Base-by-base conservation (phyloP, 1,140 invertebrate species). In the Leptoteleia sp. region DNA sequence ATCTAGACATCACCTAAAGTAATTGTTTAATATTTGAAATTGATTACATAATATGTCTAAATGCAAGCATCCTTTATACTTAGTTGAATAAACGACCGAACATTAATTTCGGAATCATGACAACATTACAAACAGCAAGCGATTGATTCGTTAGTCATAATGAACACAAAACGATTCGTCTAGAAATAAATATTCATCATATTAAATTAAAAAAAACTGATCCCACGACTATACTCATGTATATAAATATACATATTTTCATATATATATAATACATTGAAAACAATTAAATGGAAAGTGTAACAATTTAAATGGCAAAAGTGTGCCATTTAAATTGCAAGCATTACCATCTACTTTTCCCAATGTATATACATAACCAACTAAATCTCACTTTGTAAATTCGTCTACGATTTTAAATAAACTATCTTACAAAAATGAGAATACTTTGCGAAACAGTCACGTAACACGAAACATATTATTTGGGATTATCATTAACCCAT, bases 61-160 rank as follows among this genome's bases (percentile, higher is more conserved):
- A 67, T 55, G 48, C 62, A 54, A 22, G 38, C 47, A 65, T 33
- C 50, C n/a, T 31, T 61, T 37, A 68, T 40, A 62, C n/a, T 31
- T 29, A 38, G 19, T 52, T 8, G 19, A 7, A 17, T 47, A 52
- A 52, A 31, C 33, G 3, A 12, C n/a, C 0, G 6, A 17, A 17
- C 1, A 27, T 29, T 0, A 17, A 52, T 50, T 59, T 29, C 25
- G 33, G 27, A 47, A 19, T 33, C 17, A 57, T 17, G 1, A 48
- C 55, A 72, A 72, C 68, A 72, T 72, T 64, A 47, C 57, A 72
- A 72, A 72, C 57, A 64, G 57, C 55, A 15, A 17, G 29, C 29
- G 19, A 55, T 64, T 72, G 57, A 72, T 72, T 72, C 68, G 68
- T 72, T 62, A 72, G 47, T 7, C 68, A 72, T 62, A 72, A 72